Evolutionary conservation across 2,113 vertebrate species (phyloP).

Genomic region (Psilopsiagon aymara): DNA sequence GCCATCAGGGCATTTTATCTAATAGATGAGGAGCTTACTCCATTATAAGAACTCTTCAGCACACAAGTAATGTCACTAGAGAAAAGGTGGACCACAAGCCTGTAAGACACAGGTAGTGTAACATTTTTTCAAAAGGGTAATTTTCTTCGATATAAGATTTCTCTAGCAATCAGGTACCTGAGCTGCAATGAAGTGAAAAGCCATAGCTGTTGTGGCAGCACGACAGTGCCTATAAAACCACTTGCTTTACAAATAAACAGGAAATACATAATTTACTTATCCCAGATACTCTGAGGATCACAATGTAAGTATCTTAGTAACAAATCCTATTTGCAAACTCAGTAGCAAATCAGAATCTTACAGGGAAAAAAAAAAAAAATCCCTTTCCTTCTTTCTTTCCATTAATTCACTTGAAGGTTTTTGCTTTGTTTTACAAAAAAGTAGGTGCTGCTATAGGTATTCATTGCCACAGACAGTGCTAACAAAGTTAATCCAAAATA

Average conservation of each 20-base stretch:
- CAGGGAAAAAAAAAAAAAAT: neutral
- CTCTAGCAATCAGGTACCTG: neutral
- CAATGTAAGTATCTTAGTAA: neutral
- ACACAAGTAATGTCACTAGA: neutral
- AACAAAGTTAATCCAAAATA: neutral
- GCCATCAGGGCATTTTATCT: neutral
- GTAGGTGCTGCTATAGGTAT: neutral
- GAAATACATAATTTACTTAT: neutral
- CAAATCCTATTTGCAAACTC: neutral
- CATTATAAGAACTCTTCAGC: neutral
- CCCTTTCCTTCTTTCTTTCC: neutral
- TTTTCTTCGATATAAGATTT: neutral
- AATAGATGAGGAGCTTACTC: neutral
- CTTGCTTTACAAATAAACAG: neutral
- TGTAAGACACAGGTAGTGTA: neutral
- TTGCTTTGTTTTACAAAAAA: neutral
- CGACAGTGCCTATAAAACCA: neutral
- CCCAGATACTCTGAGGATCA: neutral
- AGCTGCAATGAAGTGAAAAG: neutral
- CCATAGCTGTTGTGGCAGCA: neutral
- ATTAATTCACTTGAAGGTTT: neutral
- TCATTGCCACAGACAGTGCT: neutral
- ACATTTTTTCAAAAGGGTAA: neutral
- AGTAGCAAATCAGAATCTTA: neutral
- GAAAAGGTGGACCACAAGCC: neutral